These are phyloP conservation scores for Turritopsis rubra DNA, from an alignment of 30 jellyfish, hydroid and myxozoan species.

Conservation along the genomic window DNA sequence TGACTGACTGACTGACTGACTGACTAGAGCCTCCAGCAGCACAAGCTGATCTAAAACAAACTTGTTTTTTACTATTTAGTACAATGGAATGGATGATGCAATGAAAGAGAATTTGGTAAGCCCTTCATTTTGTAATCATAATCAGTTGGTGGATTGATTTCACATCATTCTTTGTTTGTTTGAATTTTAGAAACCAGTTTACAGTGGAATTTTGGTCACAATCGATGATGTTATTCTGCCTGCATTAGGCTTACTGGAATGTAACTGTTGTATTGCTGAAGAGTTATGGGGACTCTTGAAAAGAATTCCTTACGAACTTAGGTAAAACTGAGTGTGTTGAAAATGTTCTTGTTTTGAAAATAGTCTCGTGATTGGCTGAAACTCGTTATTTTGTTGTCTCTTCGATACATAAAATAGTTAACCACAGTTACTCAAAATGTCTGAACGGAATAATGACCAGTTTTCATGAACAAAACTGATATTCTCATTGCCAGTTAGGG, in stretches of 20 bases:
- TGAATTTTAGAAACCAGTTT: slow-evolving; percentile 57
- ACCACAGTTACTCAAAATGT: not conserved
- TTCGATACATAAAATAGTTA: too few species aligned
- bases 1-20: too few species aligned
- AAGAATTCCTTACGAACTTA: slow-evolving; percentile 72
- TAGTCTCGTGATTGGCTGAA: too few species aligned
- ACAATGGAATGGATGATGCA: slow-evolving; percentile 24
- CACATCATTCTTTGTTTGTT: not conserved
- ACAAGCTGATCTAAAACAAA: not conserved
- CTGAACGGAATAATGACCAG: not conserved
- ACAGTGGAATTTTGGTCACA: slow-evolving; percentile 71
- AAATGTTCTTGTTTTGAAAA: not conserved
- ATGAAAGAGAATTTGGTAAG: slow-evolving; percentile 65
- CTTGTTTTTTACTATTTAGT: slow-evolving; percentile 4
- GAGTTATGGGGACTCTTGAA: slow-evolving; percentile 95
- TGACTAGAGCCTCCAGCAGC: too few species aligned
- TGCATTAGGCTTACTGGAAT: slow-evolving; percentile 69
- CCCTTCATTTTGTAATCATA: not conserved
- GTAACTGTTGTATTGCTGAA: slow-evolving; percentile 89
- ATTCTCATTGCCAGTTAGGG: too few species aligned
- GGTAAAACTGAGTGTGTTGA: slow-evolving; percentile 27
- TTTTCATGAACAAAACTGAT: too few species aligned
- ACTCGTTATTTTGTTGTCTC: too few species aligned
- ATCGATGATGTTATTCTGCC: slow-evolving; percentile 89
- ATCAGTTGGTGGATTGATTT: too few species aligned